These are phyloP conservation scores for Alsophila aescularia DNA, from an alignment of 2,888 invertebrate genomes.

Conservation along the genomic window DNA sequence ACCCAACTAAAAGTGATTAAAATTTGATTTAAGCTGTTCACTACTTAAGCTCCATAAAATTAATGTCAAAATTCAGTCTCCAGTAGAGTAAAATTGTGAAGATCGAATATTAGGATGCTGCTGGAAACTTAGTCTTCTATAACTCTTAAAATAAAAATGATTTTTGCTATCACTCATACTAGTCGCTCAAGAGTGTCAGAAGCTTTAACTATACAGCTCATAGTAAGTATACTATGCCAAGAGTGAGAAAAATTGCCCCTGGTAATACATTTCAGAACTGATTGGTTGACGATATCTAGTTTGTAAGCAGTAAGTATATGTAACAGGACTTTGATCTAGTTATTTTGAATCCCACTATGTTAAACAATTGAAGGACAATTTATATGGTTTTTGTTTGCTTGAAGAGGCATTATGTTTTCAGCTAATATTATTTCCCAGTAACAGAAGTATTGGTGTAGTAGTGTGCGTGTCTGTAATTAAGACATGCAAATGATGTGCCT, in stretches of 20 bases:
- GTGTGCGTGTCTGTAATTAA: constrained; percentile 32
- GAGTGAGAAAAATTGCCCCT: constrained; percentile 46
- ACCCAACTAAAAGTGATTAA: no score
- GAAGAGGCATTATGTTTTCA: constrained; percentile 46
- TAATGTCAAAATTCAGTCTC: no score
- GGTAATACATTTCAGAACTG: constrained; percentile 68
- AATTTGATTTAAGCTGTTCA: no score
- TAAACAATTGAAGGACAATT: constrained; percentile 38
- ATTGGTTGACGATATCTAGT: constrained; percentile 71
- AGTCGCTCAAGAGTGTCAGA: constrained; percentile 1
- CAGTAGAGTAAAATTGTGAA: no score
- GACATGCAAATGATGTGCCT: constrained; percentile 26
- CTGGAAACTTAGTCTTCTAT: neutral
- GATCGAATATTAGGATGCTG: no score
- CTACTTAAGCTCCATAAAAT: no score
- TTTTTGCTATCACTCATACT: neutral
- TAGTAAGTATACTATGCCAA: constrained; percentile 46
- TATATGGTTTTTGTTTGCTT: constrained; percentile 48
- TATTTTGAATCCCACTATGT: constrained; percentile 49
- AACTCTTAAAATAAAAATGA: no score
- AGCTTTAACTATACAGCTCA: constrained; percentile 33
- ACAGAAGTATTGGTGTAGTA: constrained; percentile 18
- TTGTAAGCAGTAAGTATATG: constrained; percentile 68
- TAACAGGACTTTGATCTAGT: constrained; percentile 51
- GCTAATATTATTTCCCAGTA: constrained; percentile 13